Evolutionary conservation across 2,888 invertebrate species (phyloP).

Genomic region (Rotaria magnacalcarata): DNA sequence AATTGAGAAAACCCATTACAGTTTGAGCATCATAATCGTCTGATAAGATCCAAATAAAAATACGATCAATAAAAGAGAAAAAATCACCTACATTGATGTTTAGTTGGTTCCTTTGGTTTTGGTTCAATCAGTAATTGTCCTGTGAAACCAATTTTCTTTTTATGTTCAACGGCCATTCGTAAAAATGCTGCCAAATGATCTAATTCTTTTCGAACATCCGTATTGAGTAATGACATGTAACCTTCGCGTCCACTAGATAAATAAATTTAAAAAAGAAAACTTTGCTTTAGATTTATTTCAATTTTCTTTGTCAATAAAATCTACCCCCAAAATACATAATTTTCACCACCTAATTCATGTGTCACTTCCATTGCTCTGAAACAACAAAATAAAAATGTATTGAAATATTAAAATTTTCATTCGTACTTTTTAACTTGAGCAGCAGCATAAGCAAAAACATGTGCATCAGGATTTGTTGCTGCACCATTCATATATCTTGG

Average conservation of each 20-base stretch:
- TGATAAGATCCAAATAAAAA: background rate
- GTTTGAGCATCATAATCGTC: constrained; percentile 64
- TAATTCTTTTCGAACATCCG: constrained; percentile 65
- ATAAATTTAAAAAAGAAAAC: constrained; percentile 52
- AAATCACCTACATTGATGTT: constrained; percentile 66
- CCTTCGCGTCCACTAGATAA: constrained; percentile 66
- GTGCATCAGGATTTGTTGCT: constrained; percentile 65
- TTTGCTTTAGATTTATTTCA: too few relatives aligned
- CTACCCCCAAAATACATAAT: constrained; percentile 59
- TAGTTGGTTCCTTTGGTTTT: constrained; percentile 62
- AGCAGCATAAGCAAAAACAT: constrained; percentile 65
- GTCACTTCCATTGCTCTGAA: constrained; percentile 65
- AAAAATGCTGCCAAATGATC: constrained; percentile 66
- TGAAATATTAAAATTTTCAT: background rate
- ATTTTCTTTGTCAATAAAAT: background rate
- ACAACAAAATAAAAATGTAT: background rate
- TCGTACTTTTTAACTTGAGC: constrained; percentile 57
- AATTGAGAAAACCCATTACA: constrained; percentile 66
- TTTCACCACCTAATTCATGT: constrained; percentile 65
- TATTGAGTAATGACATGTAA: constrained; percentile 65
- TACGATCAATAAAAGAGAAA: background rate
- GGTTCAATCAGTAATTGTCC: constrained; percentile 65
- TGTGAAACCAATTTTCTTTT: constrained; percentile 66
- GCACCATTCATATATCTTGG: constrained; percentile 66
- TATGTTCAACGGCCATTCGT: constrained; percentile 66